Evolutionary conservation across 2,888 invertebrate genomes (phyloP), one percentile per base, ranked within the genome.

Genomic region (Cremastinae sp.): DNA sequence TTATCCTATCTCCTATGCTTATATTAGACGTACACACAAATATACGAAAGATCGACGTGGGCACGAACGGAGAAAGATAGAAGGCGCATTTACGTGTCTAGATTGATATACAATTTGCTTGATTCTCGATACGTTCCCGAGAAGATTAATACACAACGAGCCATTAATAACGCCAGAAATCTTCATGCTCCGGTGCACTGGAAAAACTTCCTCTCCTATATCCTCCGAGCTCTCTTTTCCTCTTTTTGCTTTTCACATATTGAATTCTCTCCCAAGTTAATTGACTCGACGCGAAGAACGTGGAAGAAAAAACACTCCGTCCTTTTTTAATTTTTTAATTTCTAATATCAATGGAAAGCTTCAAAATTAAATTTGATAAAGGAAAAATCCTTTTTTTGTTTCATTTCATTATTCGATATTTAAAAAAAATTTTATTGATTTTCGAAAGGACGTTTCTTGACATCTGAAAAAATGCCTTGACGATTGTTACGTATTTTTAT

Each of bases 81-180:
- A 9, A 58, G 56, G 61, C 58, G 35, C 65, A 43, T 83, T 43
- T 53, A 53, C 47, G 39, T 58, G 47, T 47, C 59, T 49, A 35
- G 18, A 53, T 55, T 65, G 55, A 49, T 77, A 78, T 75, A 75
- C 79, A 78, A 74, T 69, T 75, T 53, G 28, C 43, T 35, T 43
- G 43, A 16, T 16, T 65, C 79, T 68, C 65, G 64, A 78, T 69
- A 66, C n/a, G n/a, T n/a, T n/a, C 75, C 53, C 43, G 10, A 43
- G 72, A 74, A 82, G 83, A 85, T 85, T 85, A 83, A 86, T 84
- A 81, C 84, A 84, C 80, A n/a, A 83, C 78, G 69, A 82, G 80
- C 83, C 82, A 83, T 83, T 82, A 81, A 79, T 81, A 83, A 86
- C 85, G 83, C 83, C 82, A 83, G 68, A 49, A 49, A 69, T 83